These are phyloP conservation scores for Serilophus lunatus DNA, from an alignment of 2,113 vertebrate species.

Conservation along the genomic window DNA sequence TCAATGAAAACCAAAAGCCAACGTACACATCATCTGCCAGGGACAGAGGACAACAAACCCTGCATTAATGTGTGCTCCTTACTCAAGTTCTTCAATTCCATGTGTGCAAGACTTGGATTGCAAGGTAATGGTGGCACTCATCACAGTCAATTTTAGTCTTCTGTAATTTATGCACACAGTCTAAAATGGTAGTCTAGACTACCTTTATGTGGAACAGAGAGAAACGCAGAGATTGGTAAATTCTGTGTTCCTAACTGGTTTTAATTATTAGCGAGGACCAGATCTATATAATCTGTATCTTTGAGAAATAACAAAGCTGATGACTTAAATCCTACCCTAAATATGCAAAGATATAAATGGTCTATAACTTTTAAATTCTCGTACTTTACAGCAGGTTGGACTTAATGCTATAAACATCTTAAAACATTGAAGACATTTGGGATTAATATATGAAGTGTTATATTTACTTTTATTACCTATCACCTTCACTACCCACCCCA, in stretches of 20 bases:
- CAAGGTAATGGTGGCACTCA: not conserved
- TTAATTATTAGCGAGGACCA: not conserved
- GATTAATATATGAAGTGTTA: not conserved
- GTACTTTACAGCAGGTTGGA: not conserved
- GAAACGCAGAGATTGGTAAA: not conserved
- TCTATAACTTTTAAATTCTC: not conserved
- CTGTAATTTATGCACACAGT: not conserved
- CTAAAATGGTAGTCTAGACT: not conserved
- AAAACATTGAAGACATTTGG: not conserved
- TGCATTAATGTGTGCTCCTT: not conserved
- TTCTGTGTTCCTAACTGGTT: not conserved
- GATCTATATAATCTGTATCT: not conserved
- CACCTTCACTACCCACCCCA: not conserved
- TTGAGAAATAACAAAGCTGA: not conserved
- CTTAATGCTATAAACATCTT: not conserved
- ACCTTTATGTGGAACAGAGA: not conserved
- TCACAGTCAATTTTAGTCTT: not conserved
- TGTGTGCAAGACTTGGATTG: not conserved
- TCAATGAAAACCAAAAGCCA: not conserved
- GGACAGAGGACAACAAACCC: not conserved
- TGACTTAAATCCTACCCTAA: not conserved
- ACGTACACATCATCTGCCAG: not conserved
- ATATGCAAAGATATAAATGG: not conserved
- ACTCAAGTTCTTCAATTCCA: not conserved
- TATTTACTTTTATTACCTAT: not conserved